Evolutionary conservation across 37 sponge, comb jelly and placozoan genomes (phyloP).

Genomic region (Spongilla lacustris): DNA sequence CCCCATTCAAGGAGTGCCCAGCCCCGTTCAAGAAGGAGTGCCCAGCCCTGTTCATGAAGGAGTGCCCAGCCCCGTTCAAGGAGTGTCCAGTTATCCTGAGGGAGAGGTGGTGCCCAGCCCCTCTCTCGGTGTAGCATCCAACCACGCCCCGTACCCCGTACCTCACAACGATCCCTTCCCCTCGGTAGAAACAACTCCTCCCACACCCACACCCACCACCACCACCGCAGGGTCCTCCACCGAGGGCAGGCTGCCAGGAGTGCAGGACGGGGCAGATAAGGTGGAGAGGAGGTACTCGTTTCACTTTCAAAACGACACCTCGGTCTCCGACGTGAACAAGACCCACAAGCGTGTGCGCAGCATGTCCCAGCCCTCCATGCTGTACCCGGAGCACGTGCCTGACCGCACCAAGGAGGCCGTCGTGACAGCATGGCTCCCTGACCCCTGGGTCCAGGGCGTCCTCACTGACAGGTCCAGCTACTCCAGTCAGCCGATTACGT

Average conservation of each 20-base stretch:
- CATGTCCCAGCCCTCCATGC: background rate
- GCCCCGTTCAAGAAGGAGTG: too few species aligned
- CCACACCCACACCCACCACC: background rate
- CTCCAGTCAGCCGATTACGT: conserved; percentile 37
- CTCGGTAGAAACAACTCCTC: background rate
- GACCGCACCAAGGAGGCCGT: conserved; percentile 15
- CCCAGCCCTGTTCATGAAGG: too few species aligned
- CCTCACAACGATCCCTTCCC: background rate
- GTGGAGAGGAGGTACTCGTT: background rate
- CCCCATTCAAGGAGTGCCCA: background rate
- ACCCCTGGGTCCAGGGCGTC: conserved; percentile 26
- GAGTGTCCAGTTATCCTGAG: too few species aligned
- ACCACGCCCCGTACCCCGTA: background rate
- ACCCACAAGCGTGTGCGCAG: background rate
- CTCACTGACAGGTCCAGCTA: conserved; percentile 3
- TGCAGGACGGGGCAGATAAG: background rate
- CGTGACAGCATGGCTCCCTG: conserved; percentile 46
- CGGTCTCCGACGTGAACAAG: background rate
- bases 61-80: too few species aligned
- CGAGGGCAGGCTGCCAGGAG: background rate
- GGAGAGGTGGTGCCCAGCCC: background rate
- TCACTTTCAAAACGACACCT: background rate
- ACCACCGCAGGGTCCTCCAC: background rate
- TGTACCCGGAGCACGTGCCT: conserved; percentile 10
- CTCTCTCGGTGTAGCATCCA: background rate